These are phyloP conservation scores for Zapornia atra DNA, from an alignment of 2,113 vertebrate species.

Conservation along the genomic window DNA sequence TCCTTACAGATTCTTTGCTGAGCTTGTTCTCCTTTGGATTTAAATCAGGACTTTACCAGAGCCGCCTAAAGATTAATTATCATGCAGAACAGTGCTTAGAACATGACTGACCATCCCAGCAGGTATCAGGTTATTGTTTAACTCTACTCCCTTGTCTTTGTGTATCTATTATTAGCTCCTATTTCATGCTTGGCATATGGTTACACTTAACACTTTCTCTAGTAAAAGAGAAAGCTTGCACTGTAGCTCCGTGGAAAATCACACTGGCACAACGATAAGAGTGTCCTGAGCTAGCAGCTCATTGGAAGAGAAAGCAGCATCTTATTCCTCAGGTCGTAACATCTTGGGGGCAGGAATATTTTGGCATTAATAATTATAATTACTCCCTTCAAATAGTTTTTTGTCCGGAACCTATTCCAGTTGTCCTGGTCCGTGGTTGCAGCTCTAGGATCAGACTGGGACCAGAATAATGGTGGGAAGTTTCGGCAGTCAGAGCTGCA, in stretches of 20 bases:
- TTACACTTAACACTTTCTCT: background rate
- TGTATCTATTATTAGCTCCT: constrained; percentile 5
- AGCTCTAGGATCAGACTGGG: background rate
- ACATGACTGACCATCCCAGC: constrained; percentile 15
- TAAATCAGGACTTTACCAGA: background rate
- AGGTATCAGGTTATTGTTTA: constrained; percentile 29
- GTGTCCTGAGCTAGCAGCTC: background rate
- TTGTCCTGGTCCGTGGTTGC: background rate
- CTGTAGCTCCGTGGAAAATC: background rate
- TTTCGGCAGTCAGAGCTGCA: background rate
- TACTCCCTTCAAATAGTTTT: background rate
- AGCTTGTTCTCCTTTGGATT: background rate
- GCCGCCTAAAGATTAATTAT: background rate
- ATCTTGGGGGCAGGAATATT: background rate
- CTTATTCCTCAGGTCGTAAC: background rate
- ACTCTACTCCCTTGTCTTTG: background rate
- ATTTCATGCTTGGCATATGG: background rate
- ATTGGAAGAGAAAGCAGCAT: background rate
- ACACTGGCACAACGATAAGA: background rate
- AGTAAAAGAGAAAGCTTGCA: constrained; percentile 1
- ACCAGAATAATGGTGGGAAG: background rate
- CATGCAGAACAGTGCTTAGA: background rate
- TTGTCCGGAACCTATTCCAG: background rate
- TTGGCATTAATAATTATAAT: background rate
- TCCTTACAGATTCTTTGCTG: background rate